phyloP scores from a whole-genome alignment of 2,113 vertebrate genomes.

The Argyrosomus japonicus region DNA sequence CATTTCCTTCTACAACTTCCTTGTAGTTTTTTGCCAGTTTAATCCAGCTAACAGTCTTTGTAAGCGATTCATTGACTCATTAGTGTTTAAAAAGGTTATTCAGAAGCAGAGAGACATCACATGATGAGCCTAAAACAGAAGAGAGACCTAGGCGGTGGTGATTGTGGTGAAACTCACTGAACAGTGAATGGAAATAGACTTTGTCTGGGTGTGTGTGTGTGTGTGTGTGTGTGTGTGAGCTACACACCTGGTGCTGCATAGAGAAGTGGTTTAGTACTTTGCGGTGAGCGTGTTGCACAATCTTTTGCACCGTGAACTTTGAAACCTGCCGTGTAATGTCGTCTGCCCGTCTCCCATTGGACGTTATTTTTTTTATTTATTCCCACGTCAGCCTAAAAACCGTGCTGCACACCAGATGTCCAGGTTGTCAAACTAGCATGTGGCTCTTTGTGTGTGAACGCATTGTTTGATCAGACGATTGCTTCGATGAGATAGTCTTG shows the following conservation, averaged over 20 bases:
- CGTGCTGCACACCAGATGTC: conserved; percentile 1
- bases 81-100: not conserved
- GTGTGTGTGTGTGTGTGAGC: conserved; percentile 29
- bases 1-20: not conserved
- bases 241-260: conserved; percentile 46
- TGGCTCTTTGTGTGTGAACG: not conserved
- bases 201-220: conserved; percentile 36
- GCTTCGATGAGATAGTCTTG: not conserved
- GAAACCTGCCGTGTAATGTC: conserved; percentile 15
- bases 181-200: conserved; percentile 30
- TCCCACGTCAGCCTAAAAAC: conserved; percentile 10
- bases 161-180: not conserved
- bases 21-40: not conserved
- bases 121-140: not conserved
- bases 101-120: not conserved
- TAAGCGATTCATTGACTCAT: not conserved
- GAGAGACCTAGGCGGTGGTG: not conserved
- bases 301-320: conserved; percentile 50
- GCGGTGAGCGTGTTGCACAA: conserved; percentile 11
- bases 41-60: not conserved
- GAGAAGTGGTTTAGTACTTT: conserved; percentile 17
- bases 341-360: not conserved
- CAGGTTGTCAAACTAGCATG: not conserved
- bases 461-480: conserved; percentile 14
- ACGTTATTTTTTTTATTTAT: not conserved